phyloP scores from a whole-genome alignment of 2,113 vertebrate species.

The Psephotus haematonotus region DNA sequence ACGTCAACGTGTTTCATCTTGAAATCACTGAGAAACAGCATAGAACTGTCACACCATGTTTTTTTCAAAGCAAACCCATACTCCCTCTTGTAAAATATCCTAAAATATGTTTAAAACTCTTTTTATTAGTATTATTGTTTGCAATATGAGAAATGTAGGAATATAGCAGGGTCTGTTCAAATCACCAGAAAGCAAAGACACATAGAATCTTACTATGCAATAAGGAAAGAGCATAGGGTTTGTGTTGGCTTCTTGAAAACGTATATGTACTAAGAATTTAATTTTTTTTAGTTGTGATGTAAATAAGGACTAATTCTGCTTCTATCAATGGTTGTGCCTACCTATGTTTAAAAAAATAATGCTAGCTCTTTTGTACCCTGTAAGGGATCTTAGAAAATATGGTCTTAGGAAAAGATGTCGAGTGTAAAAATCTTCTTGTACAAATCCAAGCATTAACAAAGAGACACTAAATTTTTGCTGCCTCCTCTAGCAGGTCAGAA shows the following conservation, averaged over 20 bases:
- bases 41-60: not conserved
- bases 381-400: not conserved
- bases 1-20: not conserved
- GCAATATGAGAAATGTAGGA: not conserved
- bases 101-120: not conserved
- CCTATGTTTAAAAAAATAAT: not conserved
- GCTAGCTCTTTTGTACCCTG: not conserved
- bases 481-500: not conserved
- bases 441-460: not conserved
- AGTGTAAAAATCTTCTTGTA: not conserved
- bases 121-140: not conserved
- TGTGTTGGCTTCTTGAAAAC: not conserved
- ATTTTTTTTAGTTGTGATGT: not conserved
- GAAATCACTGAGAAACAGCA: constrained; percentile 7
- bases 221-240: not conserved
- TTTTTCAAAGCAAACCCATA: not conserved
- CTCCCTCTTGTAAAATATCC: not conserved
- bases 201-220: not conserved
- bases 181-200: not conserved
- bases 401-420: not conserved
- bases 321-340: not conserved
- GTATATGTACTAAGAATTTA: not conserved
- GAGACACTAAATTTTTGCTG: not conserved
- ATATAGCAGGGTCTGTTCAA: not conserved
- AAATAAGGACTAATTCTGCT: not conserved